Conservation (phyloP, 2,113 vertebrate species). For the Orycteropus afer region DNA sequence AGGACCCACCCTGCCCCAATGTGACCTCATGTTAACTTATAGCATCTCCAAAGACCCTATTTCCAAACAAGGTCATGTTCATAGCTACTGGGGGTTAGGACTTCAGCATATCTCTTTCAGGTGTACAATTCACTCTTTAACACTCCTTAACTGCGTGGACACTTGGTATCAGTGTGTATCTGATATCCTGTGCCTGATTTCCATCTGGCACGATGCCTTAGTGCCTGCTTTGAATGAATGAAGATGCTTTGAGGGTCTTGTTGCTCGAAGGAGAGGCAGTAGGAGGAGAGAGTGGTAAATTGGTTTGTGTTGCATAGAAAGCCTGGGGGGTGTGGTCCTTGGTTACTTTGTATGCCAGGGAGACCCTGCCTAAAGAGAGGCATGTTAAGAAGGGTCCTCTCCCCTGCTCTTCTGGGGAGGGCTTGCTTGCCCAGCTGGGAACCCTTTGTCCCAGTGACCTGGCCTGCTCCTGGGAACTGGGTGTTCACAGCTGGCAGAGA, state of each 20-base stretch:
- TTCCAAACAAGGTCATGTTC: neutral
- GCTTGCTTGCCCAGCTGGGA: neutral
- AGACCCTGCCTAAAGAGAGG: neutral
- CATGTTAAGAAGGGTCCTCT: neutral
- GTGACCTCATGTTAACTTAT: neutral
- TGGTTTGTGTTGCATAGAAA: neutral
- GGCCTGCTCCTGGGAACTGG: neutral
- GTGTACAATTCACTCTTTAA: neutral
- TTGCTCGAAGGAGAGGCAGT: neutral
- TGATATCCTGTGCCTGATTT: neutral
- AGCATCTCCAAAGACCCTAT: neutral
- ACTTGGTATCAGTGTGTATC: neutral
- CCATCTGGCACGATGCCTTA: neutral
- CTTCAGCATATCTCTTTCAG: neutral
- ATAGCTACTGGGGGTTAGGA: neutral
- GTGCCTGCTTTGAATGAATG: neutral
- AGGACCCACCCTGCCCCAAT: neutral
- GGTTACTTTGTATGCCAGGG: neutral
- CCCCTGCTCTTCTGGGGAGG: neutral
- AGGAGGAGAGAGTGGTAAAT: neutral
- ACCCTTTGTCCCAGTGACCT: neutral
- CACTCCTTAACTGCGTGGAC: neutral
- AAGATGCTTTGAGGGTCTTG: neutral
- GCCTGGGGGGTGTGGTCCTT: neutral
- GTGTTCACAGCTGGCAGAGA: neutral